Conservation (phyloP, 2,797 vertebrate species). For the Ciconia nigra region DNA sequence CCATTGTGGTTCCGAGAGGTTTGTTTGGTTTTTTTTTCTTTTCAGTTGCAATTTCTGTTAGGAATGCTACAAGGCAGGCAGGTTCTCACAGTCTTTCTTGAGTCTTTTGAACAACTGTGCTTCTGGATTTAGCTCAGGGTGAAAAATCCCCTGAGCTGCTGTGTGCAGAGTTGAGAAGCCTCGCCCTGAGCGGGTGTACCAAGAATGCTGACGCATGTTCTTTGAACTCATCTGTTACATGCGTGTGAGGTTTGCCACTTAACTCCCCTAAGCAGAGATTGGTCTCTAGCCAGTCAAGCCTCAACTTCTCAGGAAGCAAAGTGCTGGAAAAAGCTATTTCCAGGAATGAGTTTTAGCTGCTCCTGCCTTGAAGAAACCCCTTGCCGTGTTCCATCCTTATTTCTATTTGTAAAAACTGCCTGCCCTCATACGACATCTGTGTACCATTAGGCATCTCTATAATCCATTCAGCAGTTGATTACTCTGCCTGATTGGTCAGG, state of each 20-base stretch:
- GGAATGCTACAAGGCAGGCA: neutral
- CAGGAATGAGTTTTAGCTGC: neutral
- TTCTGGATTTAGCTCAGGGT: neutral
- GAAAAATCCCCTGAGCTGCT: neutral
- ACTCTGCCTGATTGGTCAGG: neutral
- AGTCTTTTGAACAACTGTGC: neutral
- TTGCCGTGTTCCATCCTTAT: neutral
- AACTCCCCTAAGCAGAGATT: neutral
- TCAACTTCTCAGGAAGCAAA: neutral
- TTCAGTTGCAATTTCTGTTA: neutral
- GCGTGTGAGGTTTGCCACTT: neutral
- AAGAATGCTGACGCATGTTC: neutral
- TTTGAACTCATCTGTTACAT: neutral
- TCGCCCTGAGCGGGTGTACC: neutral
- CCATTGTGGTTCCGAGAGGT: neutral
- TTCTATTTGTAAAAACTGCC: neutral
- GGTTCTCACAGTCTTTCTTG: neutral
- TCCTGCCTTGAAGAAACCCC: neutral
- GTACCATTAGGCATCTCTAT: neutral
- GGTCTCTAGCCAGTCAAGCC: neutral
- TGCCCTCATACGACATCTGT: neutral
- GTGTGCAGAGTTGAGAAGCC: neutral
- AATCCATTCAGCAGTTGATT: neutral
- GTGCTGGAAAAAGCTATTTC: neutral
- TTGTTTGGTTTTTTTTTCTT: neutral